phyloP scores from a whole-genome alignment of 1,140 invertebrate species.

The Melitaea cinxia region DNA sequence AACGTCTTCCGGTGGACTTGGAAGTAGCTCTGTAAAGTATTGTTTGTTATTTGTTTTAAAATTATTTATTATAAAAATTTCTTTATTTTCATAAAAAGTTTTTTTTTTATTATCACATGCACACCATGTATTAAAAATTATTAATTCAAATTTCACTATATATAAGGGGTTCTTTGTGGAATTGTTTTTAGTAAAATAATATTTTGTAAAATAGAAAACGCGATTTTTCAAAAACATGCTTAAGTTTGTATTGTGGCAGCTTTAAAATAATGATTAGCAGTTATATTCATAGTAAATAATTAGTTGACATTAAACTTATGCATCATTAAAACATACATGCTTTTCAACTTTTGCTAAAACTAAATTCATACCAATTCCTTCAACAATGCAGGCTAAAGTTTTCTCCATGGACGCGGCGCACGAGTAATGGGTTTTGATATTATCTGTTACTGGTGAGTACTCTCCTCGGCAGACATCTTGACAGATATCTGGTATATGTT shows the following conservation, averaged over 20 bases:
- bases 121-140: no score
- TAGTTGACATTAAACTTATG: no score
- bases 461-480: constrained; percentile 93
- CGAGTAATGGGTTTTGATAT: constrained; percentile 91
- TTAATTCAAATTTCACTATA: no score
- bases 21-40: constrained; percentile 85
- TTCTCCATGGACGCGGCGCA: constrained; percentile 91
- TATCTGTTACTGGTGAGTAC: constrained; percentile 91
- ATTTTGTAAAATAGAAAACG: no score
- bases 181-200: no score
- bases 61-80: not conserved
- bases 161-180: no score
- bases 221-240: no score
- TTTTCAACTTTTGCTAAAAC: not conserved
- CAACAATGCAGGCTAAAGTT: constrained; percentile 90
- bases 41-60: not conserved
- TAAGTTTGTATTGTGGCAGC: no score
- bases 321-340: no score
- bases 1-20: constrained; percentile 86
- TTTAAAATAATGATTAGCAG: no score
- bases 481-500: constrained; percentile 91
- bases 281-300: no score
- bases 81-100: not conserved
- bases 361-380: constrained; percentile 86
- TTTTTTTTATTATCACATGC: not conserved